Evolutionary conservation across 1,140 invertebrate genomes (phyloP), one percentile per base, ranked within the genome.

Genomic region (Acyrthosiphon pisum): DNA sequence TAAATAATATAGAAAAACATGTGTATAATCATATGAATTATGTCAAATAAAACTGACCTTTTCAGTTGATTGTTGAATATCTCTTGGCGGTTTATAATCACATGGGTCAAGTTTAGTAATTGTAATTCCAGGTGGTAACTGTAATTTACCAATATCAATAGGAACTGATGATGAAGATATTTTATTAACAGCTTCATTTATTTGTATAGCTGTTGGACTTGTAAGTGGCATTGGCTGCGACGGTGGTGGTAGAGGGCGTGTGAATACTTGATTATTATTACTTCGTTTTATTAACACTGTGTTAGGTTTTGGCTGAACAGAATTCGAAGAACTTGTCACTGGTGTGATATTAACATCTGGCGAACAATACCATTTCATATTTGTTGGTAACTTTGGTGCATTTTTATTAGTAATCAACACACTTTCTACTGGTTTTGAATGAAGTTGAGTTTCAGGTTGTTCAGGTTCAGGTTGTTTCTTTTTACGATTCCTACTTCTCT

Each of bases 111-210:
- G 97, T 94, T 98, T 97, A 0, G 97, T 98, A 81, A 98, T 96
- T 6, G 98, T 98, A 46, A 98, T 98, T 14, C 97, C 97, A 18
- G 97, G 97, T 4, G 97, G 97, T 93, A 98, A 95, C 84, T 96
- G 96, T 3, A 98, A 95, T 94, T 97, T 97, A 56, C 97, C 97
- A 94, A 98, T 94, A 94, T 94, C 95, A 90, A 95, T 95, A 46
- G 93, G 92, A 9, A 94, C 83, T 44, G 94, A 89, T 44, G 93
- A 90, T 84, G 94, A 94, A n/a, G 94, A 94, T 81, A 94, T 91
- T 35, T 93, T 93, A 93, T 94, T 94, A 81, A 95, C 94, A 48
- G 94, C 94, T 44, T 95, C 94, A 93, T 94, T 95, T 83, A 95
- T 94, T 93, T 95, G 94, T 76, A 94, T 95, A 76, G 94, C 94